Evolutionary conservation across 2,113 vertebrate species (phyloP), one percentile per base, ranked within the genome.

Genomic region (Fregetta grallaria): DNA sequence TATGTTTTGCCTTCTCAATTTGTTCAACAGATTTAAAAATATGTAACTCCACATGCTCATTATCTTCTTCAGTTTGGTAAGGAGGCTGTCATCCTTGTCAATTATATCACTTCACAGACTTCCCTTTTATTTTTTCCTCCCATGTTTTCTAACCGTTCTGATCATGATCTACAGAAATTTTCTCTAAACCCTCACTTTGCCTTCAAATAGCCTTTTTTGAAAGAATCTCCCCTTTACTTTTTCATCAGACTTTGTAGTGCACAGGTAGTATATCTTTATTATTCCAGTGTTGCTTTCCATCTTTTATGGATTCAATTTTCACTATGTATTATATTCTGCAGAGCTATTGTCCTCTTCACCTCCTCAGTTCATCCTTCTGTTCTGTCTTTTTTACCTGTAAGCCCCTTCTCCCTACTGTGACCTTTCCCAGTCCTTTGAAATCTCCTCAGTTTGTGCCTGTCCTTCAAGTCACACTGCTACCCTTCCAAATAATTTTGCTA

Each of bases 341-440:
- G 94, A 93, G 80, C 77, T 94, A 96, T 95, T 95, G 87, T 95
- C 91, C 91, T 94, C 78, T 95, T 95, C 82, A 95, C 94, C 82
- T 95, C 47, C 55, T 75, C 32, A 13, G 63, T 95, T 97, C 92
- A 88, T 82, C 73, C 62, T 84, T 93, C 66, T 94, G 47, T 94
- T 96, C 82, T 91, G 23, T 61, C 75, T 67, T 83, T 86, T 95
- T 86, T 49, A 79, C 78, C 74, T 84, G 13, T 29, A 66, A 93
- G 85, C 66, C 88, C 73, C 78, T 91, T 95, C 61, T 94, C 63
- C 86, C 83, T 66, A 36, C 90, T 82, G 91, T 86, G 94, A 96
- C 94, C 96, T 96, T 95, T 96, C 53, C 12, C 40, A 88, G 49
- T 77, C 82, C 84, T 97, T 97, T 97, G 91, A 96, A 96, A 75